Conservation (phyloP, 2,888 invertebrate species). For the Acholoe squamosa region DNA sequence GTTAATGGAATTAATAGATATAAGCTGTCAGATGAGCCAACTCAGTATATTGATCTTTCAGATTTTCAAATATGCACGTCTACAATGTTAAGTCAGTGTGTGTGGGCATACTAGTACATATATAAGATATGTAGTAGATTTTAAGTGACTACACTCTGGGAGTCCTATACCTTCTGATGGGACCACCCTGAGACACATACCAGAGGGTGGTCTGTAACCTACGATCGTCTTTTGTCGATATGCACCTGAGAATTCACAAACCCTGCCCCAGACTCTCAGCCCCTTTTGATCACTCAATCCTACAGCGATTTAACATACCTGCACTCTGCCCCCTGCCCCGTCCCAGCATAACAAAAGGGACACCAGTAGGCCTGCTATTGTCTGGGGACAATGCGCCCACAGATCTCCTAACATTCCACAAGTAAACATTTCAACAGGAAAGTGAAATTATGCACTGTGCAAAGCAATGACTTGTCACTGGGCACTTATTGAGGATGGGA, state of each 20-base stretch:
- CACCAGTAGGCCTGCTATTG: not conserved
- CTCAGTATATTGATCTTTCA: too few relatives aligned
- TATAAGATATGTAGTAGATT: too few relatives aligned
- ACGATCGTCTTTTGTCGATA: not conserved
- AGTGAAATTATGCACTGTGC: not conserved
- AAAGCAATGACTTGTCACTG: not conserved
- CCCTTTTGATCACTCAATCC: constrained; percentile 21
- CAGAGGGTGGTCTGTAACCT: not conserved
- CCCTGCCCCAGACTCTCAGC: not conserved
- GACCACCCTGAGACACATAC: not conserved
- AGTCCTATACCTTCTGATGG: too few relatives aligned
- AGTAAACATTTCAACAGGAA: constrained; percentile 14
- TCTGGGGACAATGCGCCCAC: constrained; percentile 5
- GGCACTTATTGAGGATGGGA: too few relatives aligned
- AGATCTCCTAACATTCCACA: not conserved
- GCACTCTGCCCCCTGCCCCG: not conserved
- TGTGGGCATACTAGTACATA: too few relatives aligned
- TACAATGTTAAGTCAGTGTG: too few relatives aligned
- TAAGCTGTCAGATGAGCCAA: too few relatives aligned
- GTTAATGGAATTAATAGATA: too few relatives aligned
- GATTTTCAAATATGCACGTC: too few relatives aligned
- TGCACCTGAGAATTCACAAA: not conserved
- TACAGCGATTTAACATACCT: constrained; percentile 8
- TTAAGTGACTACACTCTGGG: too few relatives aligned
- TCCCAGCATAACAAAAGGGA: not conserved